These are phyloP conservation scores for Macrotus californicus DNA, from an alignment of 2,113 vertebrate genomes.

Conservation along the genomic window DNA sequence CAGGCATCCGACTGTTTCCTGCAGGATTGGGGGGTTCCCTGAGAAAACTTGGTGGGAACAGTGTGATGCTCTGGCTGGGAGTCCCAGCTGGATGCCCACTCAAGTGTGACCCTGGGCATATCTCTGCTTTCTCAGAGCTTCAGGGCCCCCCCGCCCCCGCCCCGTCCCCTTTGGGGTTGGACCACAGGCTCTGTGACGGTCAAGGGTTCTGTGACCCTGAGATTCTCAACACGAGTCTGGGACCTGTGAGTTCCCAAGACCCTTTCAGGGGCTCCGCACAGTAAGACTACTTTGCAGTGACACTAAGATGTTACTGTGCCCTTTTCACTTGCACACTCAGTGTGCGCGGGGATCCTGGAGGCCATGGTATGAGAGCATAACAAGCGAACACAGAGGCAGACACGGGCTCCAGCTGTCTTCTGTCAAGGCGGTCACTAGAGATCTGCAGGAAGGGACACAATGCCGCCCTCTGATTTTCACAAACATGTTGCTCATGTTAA, in stretches of 20 bases:
- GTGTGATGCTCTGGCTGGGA: neutral
- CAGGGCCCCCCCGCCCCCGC: neutral
- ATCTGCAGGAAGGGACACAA: neutral
- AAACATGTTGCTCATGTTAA: neutral
- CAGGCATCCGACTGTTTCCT: neutral
- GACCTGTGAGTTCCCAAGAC: neutral
- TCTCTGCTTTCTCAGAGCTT: neutral
- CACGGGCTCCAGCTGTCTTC: neutral
- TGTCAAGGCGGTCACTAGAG: neutral
- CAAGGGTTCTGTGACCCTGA: neutral
- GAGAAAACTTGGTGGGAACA: neutral
- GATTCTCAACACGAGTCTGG: neutral
- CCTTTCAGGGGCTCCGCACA: neutral
- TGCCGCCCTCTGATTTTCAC: neutral
- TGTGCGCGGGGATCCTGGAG: neutral
- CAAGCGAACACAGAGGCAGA: neutral
- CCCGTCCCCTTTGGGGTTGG: neutral
- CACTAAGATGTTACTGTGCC: neutral
- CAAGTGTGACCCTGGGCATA: neutral
- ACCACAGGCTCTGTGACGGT: rapidly evolving
- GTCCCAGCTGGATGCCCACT: neutral
- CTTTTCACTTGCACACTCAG: neutral
- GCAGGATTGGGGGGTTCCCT: neutral
- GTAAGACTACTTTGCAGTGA: neutral
- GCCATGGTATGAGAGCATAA: neutral